Evolutionary conservation across 1,140 invertebrate genomes (phyloP), one percentile per base, ranked within the genome.

Genomic region (Drusus annulatus): DNA sequence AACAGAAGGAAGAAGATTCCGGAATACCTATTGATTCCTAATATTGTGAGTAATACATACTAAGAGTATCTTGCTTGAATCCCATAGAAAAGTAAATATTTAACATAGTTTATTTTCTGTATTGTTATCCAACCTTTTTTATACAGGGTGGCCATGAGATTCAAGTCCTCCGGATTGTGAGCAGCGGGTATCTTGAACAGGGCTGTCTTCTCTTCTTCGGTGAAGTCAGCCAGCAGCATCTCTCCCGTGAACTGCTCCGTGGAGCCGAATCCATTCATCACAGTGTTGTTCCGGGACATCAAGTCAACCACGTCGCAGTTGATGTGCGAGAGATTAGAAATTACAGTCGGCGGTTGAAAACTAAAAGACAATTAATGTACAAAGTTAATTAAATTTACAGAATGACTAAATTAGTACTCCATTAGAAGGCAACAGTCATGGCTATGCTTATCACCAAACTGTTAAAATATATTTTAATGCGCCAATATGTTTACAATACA

Each of bases 121-220:
- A 54, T 6, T 36, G 3, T 8, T 36, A 36, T 56, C 17, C 3
- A 31, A 88, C 90, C 90, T 85, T 91, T 91, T 60, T 91, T 90
- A 81, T 93, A 94, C 1, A 96, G 87, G 84, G 91, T 92, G 1
- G 94, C 93, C 56, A 98, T 92, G 51, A 97, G 89, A 84, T 93
- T 92, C 50, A 97, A 90, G 86, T 97, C 96, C 77, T 97, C 95
- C 0, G 93, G 90, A 84, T 93, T 93, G 19, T 90, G 90, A 1
- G 93, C 91, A 10, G 94, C 94, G 15, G 94, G 93, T 80, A 95
- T 91, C 78, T 90, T 90, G 56, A 94, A 88, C 10, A 96, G 90
- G 16, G 91, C 92, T 8, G 89, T 90, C 25, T 92, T 90, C 86
- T 95, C 94, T 56, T 92, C 92, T 36, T 91, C 90, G 2, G 89